Conservation (phyloP, 2,113 vertebrate species). For the Acrocephalus kingi region DNA sequence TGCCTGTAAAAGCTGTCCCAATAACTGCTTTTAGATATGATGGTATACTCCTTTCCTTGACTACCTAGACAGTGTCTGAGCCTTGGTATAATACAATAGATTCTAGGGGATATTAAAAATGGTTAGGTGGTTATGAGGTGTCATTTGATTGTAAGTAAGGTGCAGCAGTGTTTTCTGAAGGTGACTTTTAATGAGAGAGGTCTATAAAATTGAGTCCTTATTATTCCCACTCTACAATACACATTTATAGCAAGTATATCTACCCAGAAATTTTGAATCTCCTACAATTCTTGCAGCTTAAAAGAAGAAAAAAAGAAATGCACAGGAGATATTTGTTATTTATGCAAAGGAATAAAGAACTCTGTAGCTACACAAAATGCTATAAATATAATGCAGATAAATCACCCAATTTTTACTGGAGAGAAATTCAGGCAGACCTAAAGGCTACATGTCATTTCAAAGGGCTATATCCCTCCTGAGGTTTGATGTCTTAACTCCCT, state of each 20-base stretch:
- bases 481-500: slow-evolving; percentile 56
- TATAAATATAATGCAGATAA: slow-evolving; percentile 58
- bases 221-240: slow-evolving; percentile 38
- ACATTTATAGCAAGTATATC: slow-evolving; percentile 43
- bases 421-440: slow-evolving; percentile 48
- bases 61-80: slow-evolving; percentile 79
- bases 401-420: slow-evolving; percentile 30
- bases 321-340: slow-evolving; percentile 67
- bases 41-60: slow-evolving; percentile 66
- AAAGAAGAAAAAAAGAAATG: slow-evolving; percentile 33
- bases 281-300: slow-evolving; percentile 42
- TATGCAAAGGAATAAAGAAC: slow-evolving; percentile 71
- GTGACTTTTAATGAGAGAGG: slow-evolving; percentile 78
- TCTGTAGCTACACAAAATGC: slow-evolving; percentile 35
- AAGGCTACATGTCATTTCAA: slow-evolving; percentile 43
- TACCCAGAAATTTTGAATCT: slow-evolving; percentile 27
- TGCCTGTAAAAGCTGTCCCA: slow-evolving; percentile 82
- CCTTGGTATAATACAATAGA: slow-evolving; percentile 62
- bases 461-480: slow-evolving; percentile 29
- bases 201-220: slow-evolving; percentile 70
- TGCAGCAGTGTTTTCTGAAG: slow-evolving; percentile 71
- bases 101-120: slow-evolving; percentile 80
- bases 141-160: slow-evolving; percentile 74
- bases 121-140: slow-evolving; percentile 73
- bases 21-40: slow-evolving; percentile 83